A percentile compares a stretch with the other conserved stretches of the same genome.
Evolutionary conservation across 1,140 invertebrate genomes (phyloP).

Genomic region (Drosophila ficusphila): DNA sequence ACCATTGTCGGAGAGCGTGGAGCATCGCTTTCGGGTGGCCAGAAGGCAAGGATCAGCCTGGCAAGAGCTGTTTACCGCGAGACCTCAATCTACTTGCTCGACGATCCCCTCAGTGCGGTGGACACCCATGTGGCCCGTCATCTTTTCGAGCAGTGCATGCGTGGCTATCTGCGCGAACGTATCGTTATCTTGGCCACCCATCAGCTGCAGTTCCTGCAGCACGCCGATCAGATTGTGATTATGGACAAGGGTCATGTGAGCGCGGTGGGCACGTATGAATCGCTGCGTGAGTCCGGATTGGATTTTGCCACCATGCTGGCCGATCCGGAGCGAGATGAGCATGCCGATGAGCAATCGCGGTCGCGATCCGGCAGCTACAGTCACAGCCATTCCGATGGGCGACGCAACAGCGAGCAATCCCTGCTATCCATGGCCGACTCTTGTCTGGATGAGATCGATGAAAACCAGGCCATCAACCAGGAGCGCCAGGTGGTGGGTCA

Average conservation of each 20-base stretch:
- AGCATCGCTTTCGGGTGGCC: constrained; percentile 93
- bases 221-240: constrained; percentile 89
- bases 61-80: constrained; percentile 93
- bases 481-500: constrained; percentile 86
- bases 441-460: constrained; percentile 80
- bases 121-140: constrained; percentile 89
- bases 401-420: constrained; percentile 83
- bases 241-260: constrained; percentile 87
- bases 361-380: constrained; percentile 67
- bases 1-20: constrained; percentile 95
- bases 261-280: constrained; percentile 87
- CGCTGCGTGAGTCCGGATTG: constrained; percentile 86
- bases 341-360: constrained; percentile 59
- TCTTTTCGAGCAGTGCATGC: constrained; percentile 89
- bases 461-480: constrained; percentile 83
- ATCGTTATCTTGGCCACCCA: constrained; percentile 92
- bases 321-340: constrained; percentile 84
- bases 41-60: constrained; percentile 94
- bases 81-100: constrained; percentile 92
- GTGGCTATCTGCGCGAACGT: constrained; percentile 88
- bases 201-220: constrained; percentile 93
- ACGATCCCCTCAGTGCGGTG: constrained; percentile 93
- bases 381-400: constrained; percentile 58
- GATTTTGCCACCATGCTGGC: constrained; percentile 88
- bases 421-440: constrained; percentile 86